Conservation (phyloP, 2,113 vertebrate species). For the Caracal caracal region DNA sequence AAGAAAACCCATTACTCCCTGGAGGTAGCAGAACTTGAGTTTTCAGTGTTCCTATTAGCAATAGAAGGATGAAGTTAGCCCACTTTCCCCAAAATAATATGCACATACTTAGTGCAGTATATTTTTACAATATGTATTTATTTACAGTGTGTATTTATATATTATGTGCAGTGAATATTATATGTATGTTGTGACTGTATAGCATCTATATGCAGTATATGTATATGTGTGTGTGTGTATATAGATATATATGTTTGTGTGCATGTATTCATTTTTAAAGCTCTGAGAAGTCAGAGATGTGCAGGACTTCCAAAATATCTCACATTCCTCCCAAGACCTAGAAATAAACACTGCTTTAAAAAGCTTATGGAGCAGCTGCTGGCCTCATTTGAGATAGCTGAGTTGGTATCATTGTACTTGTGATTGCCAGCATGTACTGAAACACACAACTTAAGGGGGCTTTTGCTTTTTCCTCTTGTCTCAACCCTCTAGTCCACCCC, state of each 20-base stretch:
- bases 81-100: slow-evolving; percentile 7
- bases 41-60: not conserved
- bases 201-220: not conserved
- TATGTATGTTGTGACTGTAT: not conserved
- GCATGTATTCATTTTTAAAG: slow-evolving; percentile 28
- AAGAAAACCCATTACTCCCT: not conserved
- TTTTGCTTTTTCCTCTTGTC: not conserved
- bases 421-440: not conserved
- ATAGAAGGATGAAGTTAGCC: not conserved
- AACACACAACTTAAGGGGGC: not conserved
- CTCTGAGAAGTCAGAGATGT: slow-evolving; percentile 40
- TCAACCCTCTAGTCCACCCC: not conserved
- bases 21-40: not conserved
- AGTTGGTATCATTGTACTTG: not conserved
- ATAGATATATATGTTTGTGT: not conserved
- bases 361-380: slow-evolving; percentile 67
- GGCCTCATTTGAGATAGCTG: slow-evolving; percentile 61
- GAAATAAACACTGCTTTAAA: slow-evolving; percentile 77
- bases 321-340: slow-evolving; percentile 49
- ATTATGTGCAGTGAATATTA: not conserved
- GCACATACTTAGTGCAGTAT: not conserved
- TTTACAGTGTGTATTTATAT: not conserved
- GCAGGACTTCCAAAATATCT: slow-evolving; percentile 70
- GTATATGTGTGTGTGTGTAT: not conserved
- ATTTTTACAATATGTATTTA: not conserved